Evolutionary conservation across 1,140 invertebrate species (phyloP), one percentile per base, ranked within the genome.

Genomic region (Euura saliciscinereae): DNA sequence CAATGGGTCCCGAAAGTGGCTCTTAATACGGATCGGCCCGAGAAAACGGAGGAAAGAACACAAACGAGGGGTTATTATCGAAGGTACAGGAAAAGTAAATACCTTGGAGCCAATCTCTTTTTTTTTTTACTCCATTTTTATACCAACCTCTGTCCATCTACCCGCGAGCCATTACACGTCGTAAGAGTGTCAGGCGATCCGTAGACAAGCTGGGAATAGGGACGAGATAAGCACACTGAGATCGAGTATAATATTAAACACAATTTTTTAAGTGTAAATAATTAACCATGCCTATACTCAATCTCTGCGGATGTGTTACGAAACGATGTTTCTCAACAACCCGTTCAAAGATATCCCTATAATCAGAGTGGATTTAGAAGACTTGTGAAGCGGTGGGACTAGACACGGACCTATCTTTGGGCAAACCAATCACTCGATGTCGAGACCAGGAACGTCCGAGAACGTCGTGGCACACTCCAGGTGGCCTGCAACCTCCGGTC

Each of bases 341-440:
- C 13, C 13, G 51, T 28, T 28, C 28, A 59, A 59, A n/a, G 13
- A 6, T n/a, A 3, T n/a, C 51, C 13, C 3, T 59, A 59, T 59
- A 59, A 59, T 59, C 51, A 59, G 13, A 59, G 8, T 59, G 5
- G 5, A 59, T 59, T 59, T 59, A 59, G 51, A 59, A 59, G 51
- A 59, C 8, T n/a, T 11, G 51, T n/a, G 51, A 8, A n/a, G 13
- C 10, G 51, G 8, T 59, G 51, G 10, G 13, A 4, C 51, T 59
- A n/a, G 51, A 59, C 51, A n/a, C 13, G 51, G 13, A 59, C 51
- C 8, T 59, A 59, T 59, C 51, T 59, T 59, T 59, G 51, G 51
- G 51, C 51, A n/a, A n/a, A 59, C 51, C 51, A 59, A 59, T 59
- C 51, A 59, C 51, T 59, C 51, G 51, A 59, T 59, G 51, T 59